These are phyloP conservation scores for Grapholita molesta DNA, from an alignment of 1,140 invertebrate genomes.

Conservation along the genomic window DNA sequence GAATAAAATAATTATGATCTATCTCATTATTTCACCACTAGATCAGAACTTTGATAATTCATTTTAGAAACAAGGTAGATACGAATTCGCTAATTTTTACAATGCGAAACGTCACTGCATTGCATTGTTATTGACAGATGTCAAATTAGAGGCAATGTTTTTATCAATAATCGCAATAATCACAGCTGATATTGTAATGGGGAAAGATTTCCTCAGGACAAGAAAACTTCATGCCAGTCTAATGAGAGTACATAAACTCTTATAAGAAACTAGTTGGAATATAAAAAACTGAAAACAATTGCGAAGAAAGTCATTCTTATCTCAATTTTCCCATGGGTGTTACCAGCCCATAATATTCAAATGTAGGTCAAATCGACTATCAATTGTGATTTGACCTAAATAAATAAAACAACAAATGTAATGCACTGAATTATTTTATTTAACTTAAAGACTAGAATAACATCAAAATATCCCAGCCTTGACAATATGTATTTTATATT, in stretches of 20 bases:
- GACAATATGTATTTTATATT: not conserved
- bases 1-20: constrained; percentile 37
- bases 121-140: constrained; percentile 59
- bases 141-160: constrained; percentile 43
- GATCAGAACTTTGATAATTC: constrained; percentile 53
- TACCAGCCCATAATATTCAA: constrained; percentile 43
- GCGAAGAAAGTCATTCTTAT: constrained; percentile 45
- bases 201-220: not conserved
- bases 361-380: constrained; percentile 42
- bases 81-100: constrained; percentile 56
- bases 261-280: constrained; percentile 37
- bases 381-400: constrained; percentile 25
- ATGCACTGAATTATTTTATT: not conserved
- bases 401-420: not conserved
- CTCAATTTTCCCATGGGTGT: constrained; percentile 51
- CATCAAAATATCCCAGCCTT: constrained; percentile 21
- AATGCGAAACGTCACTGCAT: constrained; percentile 67
- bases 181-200: not conserved
- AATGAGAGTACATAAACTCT: constrained; percentile 31
- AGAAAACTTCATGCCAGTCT: constrained; percentile 26
- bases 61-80: constrained; percentile 70
- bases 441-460: not conserved
- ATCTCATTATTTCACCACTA: constrained; percentile 61
- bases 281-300: constrained; percentile 41
- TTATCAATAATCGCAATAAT: constrained; percentile 31